phyloP scores from a whole-genome alignment of 2,888 invertebrate species.

The Drosophila heteroneura region DNA sequence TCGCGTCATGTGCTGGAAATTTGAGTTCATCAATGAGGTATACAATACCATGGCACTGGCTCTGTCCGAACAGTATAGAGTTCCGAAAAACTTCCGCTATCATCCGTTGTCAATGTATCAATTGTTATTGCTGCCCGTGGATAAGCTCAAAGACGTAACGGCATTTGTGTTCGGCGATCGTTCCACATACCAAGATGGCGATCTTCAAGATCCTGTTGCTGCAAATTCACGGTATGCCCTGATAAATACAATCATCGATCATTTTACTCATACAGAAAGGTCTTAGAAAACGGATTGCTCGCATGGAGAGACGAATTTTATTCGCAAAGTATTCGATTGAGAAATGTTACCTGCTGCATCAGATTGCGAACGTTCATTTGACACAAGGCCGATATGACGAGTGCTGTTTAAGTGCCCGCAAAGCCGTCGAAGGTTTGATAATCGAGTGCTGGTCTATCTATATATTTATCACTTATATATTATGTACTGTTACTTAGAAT shows the following conservation, averaged over 20 bases:
- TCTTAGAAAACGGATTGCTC: constrained; percentile 61
- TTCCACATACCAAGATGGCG: constrained; percentile 76
- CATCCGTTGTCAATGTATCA: constrained; percentile 34
- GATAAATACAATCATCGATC: not conserved
- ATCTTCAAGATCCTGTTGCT: constrained; percentile 34
- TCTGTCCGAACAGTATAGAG: constrained; percentile 68
- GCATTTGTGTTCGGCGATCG: constrained; percentile 82
- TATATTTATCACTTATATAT: not conserved
- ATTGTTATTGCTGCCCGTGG: constrained; percentile 63
- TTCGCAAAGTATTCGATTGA: constrained; percentile 81
- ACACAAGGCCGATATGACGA: constrained; percentile 74
- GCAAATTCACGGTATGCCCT: constrained; percentile 35
- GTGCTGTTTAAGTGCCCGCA: constrained; percentile 75
- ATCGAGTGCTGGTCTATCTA: fast-evolving
- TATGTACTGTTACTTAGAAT: constrained; percentile 24
- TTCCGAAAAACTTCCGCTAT: constrained; percentile 30
- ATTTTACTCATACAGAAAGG: not conserved
- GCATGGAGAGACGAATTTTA: constrained; percentile 75
- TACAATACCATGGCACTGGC: constrained; percentile 82
- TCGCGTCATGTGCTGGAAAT: constrained; percentile 84
- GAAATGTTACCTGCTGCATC: constrained; percentile 76
- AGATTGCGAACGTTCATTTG: constrained; percentile 74
- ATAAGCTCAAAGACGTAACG: constrained; percentile 67
- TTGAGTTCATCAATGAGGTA: constrained; percentile 83
- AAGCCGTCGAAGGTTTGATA: constrained; percentile 57